These are phyloP conservation scores for Chloroceryle inda DNA, from an alignment of 2,797 vertebrate genomes.

Conservation along the genomic window DNA sequence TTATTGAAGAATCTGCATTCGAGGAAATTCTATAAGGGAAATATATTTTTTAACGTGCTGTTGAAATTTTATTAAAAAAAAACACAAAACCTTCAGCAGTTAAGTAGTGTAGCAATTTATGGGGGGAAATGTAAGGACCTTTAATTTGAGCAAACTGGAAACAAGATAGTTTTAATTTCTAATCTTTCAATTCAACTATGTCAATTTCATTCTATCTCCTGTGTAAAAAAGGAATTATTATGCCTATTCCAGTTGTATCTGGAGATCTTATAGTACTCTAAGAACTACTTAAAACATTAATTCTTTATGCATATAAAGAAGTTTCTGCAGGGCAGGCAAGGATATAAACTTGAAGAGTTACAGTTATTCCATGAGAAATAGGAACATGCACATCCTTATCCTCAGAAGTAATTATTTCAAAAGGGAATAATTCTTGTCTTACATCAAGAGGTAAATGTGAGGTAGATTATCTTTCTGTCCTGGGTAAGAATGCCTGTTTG, in stretches of 20 bases:
- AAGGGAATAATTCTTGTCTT: not conserved
- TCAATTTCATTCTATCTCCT: not conserved
- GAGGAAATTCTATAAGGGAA: not conserved
- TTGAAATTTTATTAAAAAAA: not conserved
- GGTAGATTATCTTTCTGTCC: not conserved
- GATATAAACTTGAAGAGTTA: not conserved
- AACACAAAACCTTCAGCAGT: not conserved
- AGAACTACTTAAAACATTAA: not conserved
- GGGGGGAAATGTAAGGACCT: not conserved
- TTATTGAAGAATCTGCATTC: not conserved
- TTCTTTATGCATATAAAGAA: not conserved
- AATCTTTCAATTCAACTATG: not conserved
- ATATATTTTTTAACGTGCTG: not conserved
- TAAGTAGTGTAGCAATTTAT: not conserved
- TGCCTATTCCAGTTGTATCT: not conserved
- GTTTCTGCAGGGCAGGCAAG: not conserved
- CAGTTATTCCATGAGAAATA: not conserved
- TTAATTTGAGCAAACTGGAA: not conserved
- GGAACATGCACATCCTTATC: not conserved
- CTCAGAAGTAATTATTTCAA: not conserved
- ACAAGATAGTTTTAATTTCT: not conserved
- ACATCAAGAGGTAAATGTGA: not conserved
- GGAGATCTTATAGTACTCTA: not conserved
- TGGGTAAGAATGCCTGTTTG: not conserved
- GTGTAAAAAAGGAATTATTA: not conserved